These are phyloP conservation scores for Pelvicachromis taeniatus DNA, from an alignment of 2,113 vertebrate genomes.

Conservation along the genomic window DNA sequence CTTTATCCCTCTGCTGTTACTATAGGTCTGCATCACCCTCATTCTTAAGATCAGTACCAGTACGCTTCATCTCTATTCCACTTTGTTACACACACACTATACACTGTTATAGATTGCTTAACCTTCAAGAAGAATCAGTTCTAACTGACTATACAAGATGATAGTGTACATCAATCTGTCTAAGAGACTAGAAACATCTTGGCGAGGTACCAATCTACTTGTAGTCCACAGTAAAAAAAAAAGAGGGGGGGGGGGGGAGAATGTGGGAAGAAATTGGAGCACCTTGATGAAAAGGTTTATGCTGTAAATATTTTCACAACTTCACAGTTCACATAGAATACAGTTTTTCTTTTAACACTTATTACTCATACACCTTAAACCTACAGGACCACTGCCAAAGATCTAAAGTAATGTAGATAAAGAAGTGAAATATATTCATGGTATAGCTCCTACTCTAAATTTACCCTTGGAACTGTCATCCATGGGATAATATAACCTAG, in stretches of 20 bases:
- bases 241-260: not conserved
- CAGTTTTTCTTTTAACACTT: not conserved
- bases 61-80: not conserved
- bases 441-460: not conserved
- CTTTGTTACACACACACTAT: not conserved
- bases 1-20: not conserved
- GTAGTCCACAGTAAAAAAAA: not conserved
- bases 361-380: not conserved
- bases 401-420: not conserved
- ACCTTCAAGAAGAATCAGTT: not conserved
- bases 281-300: not conserved
- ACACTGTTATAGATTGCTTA: not conserved
- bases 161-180: not conserved
- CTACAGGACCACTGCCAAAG: not conserved
- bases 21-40: not conserved
- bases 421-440: not conserved
- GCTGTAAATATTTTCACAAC: not conserved
- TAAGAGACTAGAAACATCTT: not conserved
- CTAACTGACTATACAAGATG: not conserved
- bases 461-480: conserved; percentile 1
- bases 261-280: not conserved
- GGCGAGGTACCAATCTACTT: not conserved
- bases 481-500: not conserved
- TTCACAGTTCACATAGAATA: not conserved
- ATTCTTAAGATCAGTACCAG: not conserved